Evolutionary conservation across 2,797 vertebrate genomes (phyloP).

Genomic region (Pteropus rufus): DNA sequence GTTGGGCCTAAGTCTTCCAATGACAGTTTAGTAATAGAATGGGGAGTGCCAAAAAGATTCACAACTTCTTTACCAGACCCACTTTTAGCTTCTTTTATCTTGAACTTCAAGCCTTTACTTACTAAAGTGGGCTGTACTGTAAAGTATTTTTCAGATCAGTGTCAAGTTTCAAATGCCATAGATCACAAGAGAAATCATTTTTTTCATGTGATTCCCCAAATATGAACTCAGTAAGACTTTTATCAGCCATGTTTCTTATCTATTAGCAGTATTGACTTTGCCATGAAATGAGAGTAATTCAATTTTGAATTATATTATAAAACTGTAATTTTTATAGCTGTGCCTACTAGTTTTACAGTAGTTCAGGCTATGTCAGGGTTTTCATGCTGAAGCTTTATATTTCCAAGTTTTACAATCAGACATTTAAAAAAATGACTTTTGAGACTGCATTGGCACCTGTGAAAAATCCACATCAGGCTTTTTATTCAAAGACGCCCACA

Average conservation of each 20-base stretch:
- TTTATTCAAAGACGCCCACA: neutral
- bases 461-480: conserved; percentile 10
- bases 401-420: conserved; percentile 54
- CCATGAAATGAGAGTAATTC: conserved; percentile 68
- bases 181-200: conserved; percentile 51
- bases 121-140: neutral
- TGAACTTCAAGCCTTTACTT: conserved; percentile 29
- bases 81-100: neutral
- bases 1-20: neutral
- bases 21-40: neutral
- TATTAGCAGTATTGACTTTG: conserved; percentile 70
- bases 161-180: neutral
- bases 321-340: conserved; percentile 65
- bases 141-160: conserved; percentile 14
- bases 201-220: conserved; percentile 45
- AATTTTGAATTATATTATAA: conserved; percentile 71
- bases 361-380: conserved; percentile 48
- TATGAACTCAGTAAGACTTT: conserved; percentile 48
- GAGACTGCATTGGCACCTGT: neutral
- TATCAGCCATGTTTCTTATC: conserved; percentile 66
- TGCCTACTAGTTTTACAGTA: conserved; percentile 59
- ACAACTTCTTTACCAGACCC: neutral
- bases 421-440: neutral
- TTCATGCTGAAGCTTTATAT: conserved; percentile 60
- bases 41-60: neutral